Base-by-base conservation (phyloP, 2,888 invertebrate species). In the Caenorhabditis sulstoni region DNA sequence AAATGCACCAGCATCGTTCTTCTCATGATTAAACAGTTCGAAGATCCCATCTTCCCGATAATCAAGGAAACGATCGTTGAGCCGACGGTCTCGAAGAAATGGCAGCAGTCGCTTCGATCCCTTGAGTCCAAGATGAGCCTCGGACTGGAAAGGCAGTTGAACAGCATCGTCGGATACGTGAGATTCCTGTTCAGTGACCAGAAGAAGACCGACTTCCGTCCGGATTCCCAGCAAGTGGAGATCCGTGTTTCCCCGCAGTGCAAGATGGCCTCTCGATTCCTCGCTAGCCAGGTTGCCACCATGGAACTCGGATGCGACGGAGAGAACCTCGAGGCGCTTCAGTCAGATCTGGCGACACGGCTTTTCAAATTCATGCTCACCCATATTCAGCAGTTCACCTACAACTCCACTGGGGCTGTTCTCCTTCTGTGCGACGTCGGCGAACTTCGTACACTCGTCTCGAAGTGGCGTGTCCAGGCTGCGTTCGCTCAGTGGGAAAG, bases 371-470 rank as follows among this genome's bases (percentile, higher is more conserved):
- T 96, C 57, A 94, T 99, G 83, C 95, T 95, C 90, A 96, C 97
- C 82, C 98, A 99, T 91, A 92, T 99, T 82, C 94, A 95, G 87
- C 95, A 96, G 70, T 82, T 82, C 76, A 70, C 71, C 23, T 89
- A 87, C 76, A 89, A 87, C 62, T 82, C 85, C n/a, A 81, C 87
- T 20, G 95, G 98, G 67, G 97, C 97, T 0, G 96, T 99, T 95
- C 94, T 96, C 91, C 96, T 95, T 1, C 96, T 99, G 86, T 97
- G 97, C 92, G 99, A 99, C 92, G 95, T 99, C 85, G 97, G 97
- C 89, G 97, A 97, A 91, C 98, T 98, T 91, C 93, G 73, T 61
- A 65, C 75, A 18, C 64, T 80, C 18, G 62, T 85, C 5, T 78
- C 75, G 2, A 61, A 76, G 44, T 85, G 85, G 85, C 75, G 71